phyloP scores from a whole-genome alignment of 2,113 vertebrate species.

The Xiphophorus couchianus region DNA sequence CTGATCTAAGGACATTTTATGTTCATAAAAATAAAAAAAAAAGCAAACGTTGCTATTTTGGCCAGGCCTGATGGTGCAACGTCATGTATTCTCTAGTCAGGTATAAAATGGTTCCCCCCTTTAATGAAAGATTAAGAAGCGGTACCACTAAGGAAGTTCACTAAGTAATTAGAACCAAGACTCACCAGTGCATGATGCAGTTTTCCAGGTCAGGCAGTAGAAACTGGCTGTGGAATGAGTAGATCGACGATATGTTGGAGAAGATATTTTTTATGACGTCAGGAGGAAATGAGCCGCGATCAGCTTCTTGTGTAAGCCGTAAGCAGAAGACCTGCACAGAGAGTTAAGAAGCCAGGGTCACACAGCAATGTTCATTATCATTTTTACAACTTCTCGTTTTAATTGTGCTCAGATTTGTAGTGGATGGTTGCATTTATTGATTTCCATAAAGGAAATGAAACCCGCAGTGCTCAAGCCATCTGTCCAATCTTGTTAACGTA shows the following conservation, averaged over 20 bases:
- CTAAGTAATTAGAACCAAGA: not conserved
- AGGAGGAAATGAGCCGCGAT: slow-evolving; percentile 81
- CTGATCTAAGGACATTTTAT: no score
- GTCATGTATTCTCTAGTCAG: not conserved
- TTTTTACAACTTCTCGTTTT: not conserved
- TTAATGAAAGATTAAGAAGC: no score
- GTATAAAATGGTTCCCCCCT: not conserved
- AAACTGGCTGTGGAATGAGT: slow-evolving; percentile 88
- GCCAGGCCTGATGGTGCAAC: not conserved
- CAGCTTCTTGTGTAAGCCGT: slow-evolving; percentile 84
- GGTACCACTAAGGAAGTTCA: not conserved
- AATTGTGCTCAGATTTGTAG: not conserved
- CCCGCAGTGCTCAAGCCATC: not conserved
- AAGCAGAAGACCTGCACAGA: slow-evolving; percentile 83
- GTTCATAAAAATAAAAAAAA: no score
- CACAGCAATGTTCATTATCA: not conserved
- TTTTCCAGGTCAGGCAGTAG: slow-evolving; percentile 87
- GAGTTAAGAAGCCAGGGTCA: not conserved
- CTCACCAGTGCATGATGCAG: slow-evolving; percentile 86
- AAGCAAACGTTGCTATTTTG: not conserved
- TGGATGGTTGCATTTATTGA: no score
- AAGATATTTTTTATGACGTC: slow-evolving; percentile 89
- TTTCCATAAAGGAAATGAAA: no score
- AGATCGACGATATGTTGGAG: slow-evolving; percentile 90
- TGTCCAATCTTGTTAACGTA: not conserved